Evolutionary conservation across 2,797 vertebrate genomes (phyloP), one percentile per base, ranked within the genome.

Genomic region (Crypturellus tataupa): DNA sequence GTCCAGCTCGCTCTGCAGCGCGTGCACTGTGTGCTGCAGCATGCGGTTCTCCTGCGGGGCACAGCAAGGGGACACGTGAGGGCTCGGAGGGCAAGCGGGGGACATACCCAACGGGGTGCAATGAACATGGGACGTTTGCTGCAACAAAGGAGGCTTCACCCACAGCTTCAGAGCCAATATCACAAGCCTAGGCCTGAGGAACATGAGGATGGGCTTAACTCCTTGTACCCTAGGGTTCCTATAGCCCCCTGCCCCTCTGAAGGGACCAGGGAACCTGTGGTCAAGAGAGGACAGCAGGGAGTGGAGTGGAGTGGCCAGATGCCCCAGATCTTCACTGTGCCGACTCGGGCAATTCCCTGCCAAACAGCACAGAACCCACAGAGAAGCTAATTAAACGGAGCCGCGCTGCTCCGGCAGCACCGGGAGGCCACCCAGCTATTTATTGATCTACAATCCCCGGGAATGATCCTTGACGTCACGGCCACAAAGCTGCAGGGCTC

Each of bases 1-100:
- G 98, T 99, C 99, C 98, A 99, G 98, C 95, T 99, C 99, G 0
- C 93, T 98, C 98, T 99, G 99, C 97, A 99, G 98, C 21, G 98
- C 99, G 13, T 99, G 98, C 98, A 99, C 98, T 4, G 99, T 99
- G 97, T 99, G 99, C 97, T 99, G 99, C 97, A 99, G 94, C 95
- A 98, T 97, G 58, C 98, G 98, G 87, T 95, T 99, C 96, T 99
- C 99, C 99, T 99, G 97, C 63, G 1, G 49, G 27, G 18, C 63
- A 37, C 12, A 24, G 40, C 2, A 3, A 18, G 7, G 58, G 23
- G 49, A 31, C 0, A 1, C 67, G 80, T 53, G 40, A 13, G 72
- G 27, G 33, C 6, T 17, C 17, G 11, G 46, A 7, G 29, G 16
- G 27, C 12, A 17, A 25, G 12, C 18, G 18, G 46, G 33, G 24